These are phyloP conservation scores for Mongoloraphidia duomilia DNA, from an alignment of 2,888 invertebrate genomes.

Conservation along the genomic window DNA sequence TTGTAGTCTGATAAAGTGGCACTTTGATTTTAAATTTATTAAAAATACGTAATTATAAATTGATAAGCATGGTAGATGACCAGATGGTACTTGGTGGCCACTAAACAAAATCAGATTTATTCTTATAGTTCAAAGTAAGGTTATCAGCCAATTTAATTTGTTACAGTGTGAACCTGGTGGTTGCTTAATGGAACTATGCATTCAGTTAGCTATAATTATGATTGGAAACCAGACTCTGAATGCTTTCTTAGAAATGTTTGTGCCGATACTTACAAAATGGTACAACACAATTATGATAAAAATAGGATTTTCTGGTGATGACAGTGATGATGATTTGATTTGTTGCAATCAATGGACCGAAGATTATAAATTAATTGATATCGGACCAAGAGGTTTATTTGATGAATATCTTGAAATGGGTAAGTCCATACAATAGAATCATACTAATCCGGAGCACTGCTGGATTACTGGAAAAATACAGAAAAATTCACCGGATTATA, in stretches of 20 bases:
- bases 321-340: conserved; percentile 28
- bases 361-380: conserved; percentile 51
- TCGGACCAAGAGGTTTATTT: conserved; percentile 54
- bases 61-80: no score
- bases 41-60: no score
- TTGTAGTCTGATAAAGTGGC: no score
- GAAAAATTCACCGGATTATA: not conserved
- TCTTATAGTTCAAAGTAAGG: no score
- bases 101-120: no score
- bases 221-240: conserved; percentile 73
- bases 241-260: conserved; percentile 59
- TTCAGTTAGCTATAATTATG: conserved; percentile 76
- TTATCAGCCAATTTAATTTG: conserved; percentile 4
- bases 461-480: not conserved
- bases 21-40: no score
- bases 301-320: conserved; percentile 33
- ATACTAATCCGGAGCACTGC: not conserved
- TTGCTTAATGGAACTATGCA: conserved; percentile 71
- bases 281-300: conserved; percentile 33
- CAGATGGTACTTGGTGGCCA: no score
- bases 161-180: conserved; percentile 67
- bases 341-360: conserved; percentile 56
- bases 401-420: conserved; percentile 80
- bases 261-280: conserved; percentile 47
- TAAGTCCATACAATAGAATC: conserved; percentile 24